Percentiles rank a stretch among this genome's conserved stretches.
phyloP scores from a whole-genome alignment of 2,888 invertebrate genomes.

The Nephrotoma flavescens region DNA sequence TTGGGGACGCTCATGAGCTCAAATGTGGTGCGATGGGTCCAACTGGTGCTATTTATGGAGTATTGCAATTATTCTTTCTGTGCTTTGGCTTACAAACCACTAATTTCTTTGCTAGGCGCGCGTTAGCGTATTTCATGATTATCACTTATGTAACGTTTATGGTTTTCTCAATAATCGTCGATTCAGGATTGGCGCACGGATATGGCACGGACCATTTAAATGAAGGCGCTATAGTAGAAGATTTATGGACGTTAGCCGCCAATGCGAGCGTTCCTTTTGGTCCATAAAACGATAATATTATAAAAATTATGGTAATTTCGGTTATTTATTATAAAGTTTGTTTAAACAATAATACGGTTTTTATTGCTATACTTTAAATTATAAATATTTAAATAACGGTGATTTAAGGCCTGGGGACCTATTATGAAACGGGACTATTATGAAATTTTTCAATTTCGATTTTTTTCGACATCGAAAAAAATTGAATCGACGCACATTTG shows the following conservation, averaged over 20 bases:
- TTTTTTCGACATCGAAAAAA: too few species aligned
- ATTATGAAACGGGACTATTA: too few species aligned
- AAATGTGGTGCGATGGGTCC: neutral
- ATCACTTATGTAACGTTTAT: neutral
- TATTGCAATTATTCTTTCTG: neutral
- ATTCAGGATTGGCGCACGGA: neutral
- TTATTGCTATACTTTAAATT: too few species aligned
- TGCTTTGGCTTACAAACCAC: neutral
- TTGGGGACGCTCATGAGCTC: neutral
- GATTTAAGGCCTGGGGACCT: too few species aligned
- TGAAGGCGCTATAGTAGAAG: neutral
- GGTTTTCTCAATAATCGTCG: neutral
- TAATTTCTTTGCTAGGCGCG: neutral
- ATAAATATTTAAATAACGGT: too few species aligned
- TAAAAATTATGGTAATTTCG: too few species aligned
- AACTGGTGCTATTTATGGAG: neutral
- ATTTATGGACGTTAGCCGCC: neutral
- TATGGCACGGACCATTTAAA: neutral
- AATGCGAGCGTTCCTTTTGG: too few species aligned
- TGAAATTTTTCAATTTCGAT: too few species aligned
- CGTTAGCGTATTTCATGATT: neutral
- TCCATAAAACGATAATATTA: too few species aligned
- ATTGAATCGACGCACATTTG: too few species aligned
- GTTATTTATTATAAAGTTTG: too few species aligned
- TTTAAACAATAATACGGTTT: too few species aligned